Base-by-base conservation (phyloP, 2,888 invertebrate genomes). In the Nebria brevicollis region DNA sequence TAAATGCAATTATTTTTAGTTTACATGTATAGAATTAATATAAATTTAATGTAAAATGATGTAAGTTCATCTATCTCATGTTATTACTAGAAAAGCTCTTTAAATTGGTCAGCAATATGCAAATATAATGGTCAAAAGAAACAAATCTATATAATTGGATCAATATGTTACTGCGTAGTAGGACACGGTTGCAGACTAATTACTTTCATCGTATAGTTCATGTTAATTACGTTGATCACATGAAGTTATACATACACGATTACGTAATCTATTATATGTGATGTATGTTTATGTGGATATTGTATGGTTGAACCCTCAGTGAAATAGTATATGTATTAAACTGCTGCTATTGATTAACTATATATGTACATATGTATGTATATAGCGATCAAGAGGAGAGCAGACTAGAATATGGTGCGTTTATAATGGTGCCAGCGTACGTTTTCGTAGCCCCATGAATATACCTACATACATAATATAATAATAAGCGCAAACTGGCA, bases 351-450 rank as follows among this genome's bases (percentile, higher is more conserved):
- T 79, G 79, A 79, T 79, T 79, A 79, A 79, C 74, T 54, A 54
- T 54, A 54, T 54, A 54, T 43, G 10, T 43, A 43, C 10, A 43
- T 54, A 54, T 54, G 13, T 7, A 54, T 54, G 13, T 54, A 54
- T 54, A 54, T 54, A 54, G 54, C 54, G 54, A 54, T 7, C 54
- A 54, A 54, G 54, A 54, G 72, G 64, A 77, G 72, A 72, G 68
- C 4, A 41, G n/a, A 66, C 74, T 79, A 73, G 72, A 34, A 73
- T 78, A 78, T 65, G 78, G 72, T 78, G 66, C 78, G 78, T 72
- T 72, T 79, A 79, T 73, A 79, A 79, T 79, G 74, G 79, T 66
- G 72, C 34, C n/a, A 34, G 72, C 72, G 73, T 79, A 66, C 74
- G 74, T 66, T 54, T 74, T 68, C 79, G 74, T 42, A 66, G 13